Percentiles rank a stretch among this genome's conserved stretches.
Evolutionary conservation across 1,140 invertebrate species (phyloP).

Genomic region (Aphidius ervi): DNA sequence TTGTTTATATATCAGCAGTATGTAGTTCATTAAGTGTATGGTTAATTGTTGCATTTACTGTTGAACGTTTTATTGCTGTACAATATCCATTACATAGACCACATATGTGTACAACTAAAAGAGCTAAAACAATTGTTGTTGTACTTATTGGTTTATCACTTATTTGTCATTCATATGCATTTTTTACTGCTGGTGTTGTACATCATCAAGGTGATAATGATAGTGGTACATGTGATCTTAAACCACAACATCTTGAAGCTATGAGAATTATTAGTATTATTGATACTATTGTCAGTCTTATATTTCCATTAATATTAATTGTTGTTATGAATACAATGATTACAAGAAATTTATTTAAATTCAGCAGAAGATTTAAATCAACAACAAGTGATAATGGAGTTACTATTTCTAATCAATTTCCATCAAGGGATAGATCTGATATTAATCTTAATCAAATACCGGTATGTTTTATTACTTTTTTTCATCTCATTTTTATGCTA

Average conservation of each 20-base stretch:
- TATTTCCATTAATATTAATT: slow-evolving; percentile 55
- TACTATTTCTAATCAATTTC: slow-evolving; percentile 29
- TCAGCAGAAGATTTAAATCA: slow-evolving; percentile 47
- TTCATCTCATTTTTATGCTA: too few species aligned
- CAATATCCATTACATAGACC: slow-evolving; percentile 63
- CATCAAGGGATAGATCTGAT: slow-evolving; percentile 40
- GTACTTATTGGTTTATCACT: slow-evolving; percentile 48
- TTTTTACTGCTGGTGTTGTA: slow-evolving; percentile 50
- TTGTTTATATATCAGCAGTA: slow-evolving; percentile 58
- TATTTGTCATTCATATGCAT: slow-evolving; percentile 54
- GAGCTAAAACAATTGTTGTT: slow-evolving; percentile 57
- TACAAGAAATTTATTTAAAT: slow-evolving; percentile 50
- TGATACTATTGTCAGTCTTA: slow-evolving; percentile 57
- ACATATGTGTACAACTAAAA: slow-evolving; percentile 59
- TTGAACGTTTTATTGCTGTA: slow-evolving; percentile 64
- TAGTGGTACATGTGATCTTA: slow-evolving; percentile 50
- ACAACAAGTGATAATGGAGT: slow-evolving; percentile 20
- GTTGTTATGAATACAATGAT: slow-evolving; percentile 61
- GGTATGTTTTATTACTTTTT: slow-evolving; percentile 33
- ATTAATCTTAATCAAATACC: slow-evolving; percentile 48
- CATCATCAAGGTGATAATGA: slow-evolving; percentile 10
- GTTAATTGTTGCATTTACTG: slow-evolving; percentile 63
- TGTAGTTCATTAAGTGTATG: slow-evolving; percentile 60
- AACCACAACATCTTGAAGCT: slow-evolving; percentile 45
- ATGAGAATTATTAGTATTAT: slow-evolving; percentile 57